Base-by-base conservation (phyloP, 1,140 invertebrate species). In the Brachionus manjavacas region DNA sequence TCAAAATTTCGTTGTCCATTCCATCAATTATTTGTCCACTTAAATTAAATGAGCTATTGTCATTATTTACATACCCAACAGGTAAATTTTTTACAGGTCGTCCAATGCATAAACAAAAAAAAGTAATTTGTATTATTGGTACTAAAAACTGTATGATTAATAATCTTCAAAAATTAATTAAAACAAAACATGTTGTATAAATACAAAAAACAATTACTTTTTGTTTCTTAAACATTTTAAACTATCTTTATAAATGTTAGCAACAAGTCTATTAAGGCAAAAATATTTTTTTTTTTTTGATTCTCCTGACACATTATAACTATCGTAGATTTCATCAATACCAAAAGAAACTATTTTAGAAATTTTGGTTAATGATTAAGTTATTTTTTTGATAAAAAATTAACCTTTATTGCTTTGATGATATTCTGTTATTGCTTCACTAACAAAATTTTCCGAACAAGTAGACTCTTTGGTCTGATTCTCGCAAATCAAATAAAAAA, bases 81-180 rank as follows among this genome's bases (percentile, higher is more conserved):
- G 92, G 92, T 0, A 98, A 91, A 64, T 94, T 93, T 68, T 92
- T 93, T 0, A 96, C 96, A 87, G 96, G 94, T 35, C 94, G 92
- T 83, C 96, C 96, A 86, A 98, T 96, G 25, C 95, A 95, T 85
- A 96, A 88, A 89, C 96, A 98, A 91, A 98, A 98, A 4, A 97
- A 92, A 66, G 96, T 94, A 14, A 95, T 95, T 91, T 98, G 95
- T 90, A 95, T 93, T 2, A 95, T 94, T 39, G 96, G 96, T 86
- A 98, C 89, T 11, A 94, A 93, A 87, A 97, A 95, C 87, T 97
- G 95, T 89, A 97, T 97, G 68, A 90, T 60, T 12, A 90, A 85
- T 79, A 90, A 85, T 35, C 88, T 89, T 85, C 3, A 20, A 74
- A 20, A 41, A n/a, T n/a, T n/a, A n/a, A n/a, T n/a, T n/a, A n/a